Conservation (phyloP, 2,888 invertebrate species). For the Argyra leucocephala region DNA sequence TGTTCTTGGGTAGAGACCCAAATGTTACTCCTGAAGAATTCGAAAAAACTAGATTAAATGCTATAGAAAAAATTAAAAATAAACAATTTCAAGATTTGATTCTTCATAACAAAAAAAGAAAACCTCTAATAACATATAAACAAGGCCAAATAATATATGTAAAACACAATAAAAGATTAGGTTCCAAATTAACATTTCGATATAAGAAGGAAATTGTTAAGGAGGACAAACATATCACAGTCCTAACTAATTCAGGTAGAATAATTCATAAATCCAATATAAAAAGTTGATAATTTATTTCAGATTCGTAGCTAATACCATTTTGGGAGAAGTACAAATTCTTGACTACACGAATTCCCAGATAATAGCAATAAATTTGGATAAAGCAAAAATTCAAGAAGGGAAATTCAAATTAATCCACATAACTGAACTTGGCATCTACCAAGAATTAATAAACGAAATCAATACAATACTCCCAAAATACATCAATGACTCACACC, state of each 20-base stretch:
- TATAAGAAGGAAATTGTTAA: slow-evolving; percentile 20
- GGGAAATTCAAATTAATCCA: too few species aligned
- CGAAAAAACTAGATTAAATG: slow-evolving; percentile 17
- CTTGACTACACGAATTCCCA: slow-evolving; percentile 13
- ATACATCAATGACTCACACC: too few species aligned
- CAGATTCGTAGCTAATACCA: background rate
- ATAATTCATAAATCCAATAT: slow-evolving; percentile 19
- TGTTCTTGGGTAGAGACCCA: background rate
- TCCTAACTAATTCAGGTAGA: slow-evolving; percentile 18
- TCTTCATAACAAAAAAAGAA: slow-evolving; percentile 18
- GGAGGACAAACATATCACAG: slow-evolving; percentile 18
- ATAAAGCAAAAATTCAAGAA: slow-evolving; percentile 12
- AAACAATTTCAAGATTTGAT: slow-evolving; percentile 20
- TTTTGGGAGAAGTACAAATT: slow-evolving; percentile 7
- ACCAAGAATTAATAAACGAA: too few species aligned
- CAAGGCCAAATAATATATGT: slow-evolving; percentile 17
- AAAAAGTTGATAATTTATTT: slow-evolving; percentile 13
- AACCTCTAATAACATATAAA: slow-evolving; percentile 17
- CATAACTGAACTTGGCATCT: too few species aligned
- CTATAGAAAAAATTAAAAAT: slow-evolving; percentile 16
- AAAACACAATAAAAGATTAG: too few species aligned
- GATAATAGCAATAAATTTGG: slow-evolving; percentile 9
- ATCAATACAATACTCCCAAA: too few species aligned
- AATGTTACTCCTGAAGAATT: slow-evolving; percentile 16
- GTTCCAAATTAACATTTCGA: slow-evolving; percentile 18